Evolutionary conservation across 1,140 invertebrate species (phyloP), one percentile per base, ranked within the genome.

Genomic region (Cyrtorhinus lividipennis): DNA sequence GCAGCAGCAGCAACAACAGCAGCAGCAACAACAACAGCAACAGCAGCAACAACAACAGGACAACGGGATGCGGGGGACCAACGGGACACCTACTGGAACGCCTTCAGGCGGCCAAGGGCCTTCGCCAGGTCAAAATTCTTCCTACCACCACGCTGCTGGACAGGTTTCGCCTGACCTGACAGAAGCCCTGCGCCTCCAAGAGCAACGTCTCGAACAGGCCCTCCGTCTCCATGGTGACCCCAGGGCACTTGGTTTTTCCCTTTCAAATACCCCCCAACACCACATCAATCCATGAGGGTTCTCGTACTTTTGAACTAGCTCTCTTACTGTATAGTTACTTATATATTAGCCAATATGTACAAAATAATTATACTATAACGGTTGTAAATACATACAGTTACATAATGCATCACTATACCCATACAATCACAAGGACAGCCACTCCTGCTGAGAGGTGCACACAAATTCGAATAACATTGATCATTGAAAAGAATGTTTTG

Each of bases 141-240:
- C 48, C 10, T 59, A 59, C 27, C 58, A 59, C 58, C 58, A 59
- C 58, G 59, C 15, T 20, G 62, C 58, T 1, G 77, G 58, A 76
- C 76, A 77, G 65, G 69, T 81, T 23, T 80, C 79, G 56, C 78
- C 80, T 1, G 81, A 82, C 68, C 71, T 82, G 30, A 79, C 79
- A 1, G 86, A 90, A 71, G 86, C 85, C 8, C 76, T 88, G 59
- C 77, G 86, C 70, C 78, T 89, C 56, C 86, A 88, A 69, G 87
- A 89, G 69, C 86, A 88, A 68, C 77, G 87, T 69, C 72, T 90
- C 68, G 87, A 89, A 69, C 88, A 90, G 67, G 87, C 88, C 8
- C 71, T 90, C 64, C 80, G 88, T 67, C 79, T 90, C 67, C 87
- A 89, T 71, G 79, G 79, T 30, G 78, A 83, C 70, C 81, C 82